Base-by-base conservation (phyloP, 2,888 invertebrate species). In the Acholoe squamosa region DNA sequence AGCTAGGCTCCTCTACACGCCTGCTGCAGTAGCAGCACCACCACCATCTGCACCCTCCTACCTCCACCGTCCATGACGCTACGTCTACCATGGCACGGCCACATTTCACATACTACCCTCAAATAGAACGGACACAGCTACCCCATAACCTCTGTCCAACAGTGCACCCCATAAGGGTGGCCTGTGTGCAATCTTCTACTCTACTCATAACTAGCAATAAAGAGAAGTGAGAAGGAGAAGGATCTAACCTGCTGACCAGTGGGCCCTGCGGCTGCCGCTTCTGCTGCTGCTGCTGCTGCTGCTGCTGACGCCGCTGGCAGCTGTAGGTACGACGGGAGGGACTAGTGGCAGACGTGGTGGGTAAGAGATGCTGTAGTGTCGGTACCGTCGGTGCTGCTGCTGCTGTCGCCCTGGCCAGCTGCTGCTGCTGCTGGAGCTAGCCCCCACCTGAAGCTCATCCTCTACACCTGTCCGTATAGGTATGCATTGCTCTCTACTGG, bases 211-310 rank as follows among this genome's bases (percentile, higher is more conserved):
- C n/a, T 76, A 76, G 34, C 19, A 80, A 33, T 33, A 80, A 80
- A 22, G 1, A 43, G 22, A 43, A 34, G 0, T 33, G 34, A 34
- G 31, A 80, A 5, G 22, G 80, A 34, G 80, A 80, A 80, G 19
- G 80, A 80, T 16, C 80, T 80, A 80, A 80, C 80, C 80, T 80
- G 80, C 34, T 80, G 80, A 76, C 71, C 71, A 89, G 33, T 56
- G 89, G 89, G 76, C 43, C 25, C 25, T 31, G n/a, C 25, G 61
- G 51, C 71, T 28, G 51, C 43, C 51, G 54, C 71, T 67, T 14
- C 3, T 67, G 71, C n/a, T 89, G 89, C 76, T 71, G 80, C 22
- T 43, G 43, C n/a, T 33, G 80, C 80, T 34, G 31, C 80, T 80
- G 80, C 80, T 80, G 77, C 77, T 31, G 14, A 33, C 16, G 80